A percentile compares a stretch with the other conserved stretches of the same genome.
phyloP scores from a whole-genome alignment of 2,888 invertebrate genomes.

The Acanthacorydalis orientalis region DNA sequence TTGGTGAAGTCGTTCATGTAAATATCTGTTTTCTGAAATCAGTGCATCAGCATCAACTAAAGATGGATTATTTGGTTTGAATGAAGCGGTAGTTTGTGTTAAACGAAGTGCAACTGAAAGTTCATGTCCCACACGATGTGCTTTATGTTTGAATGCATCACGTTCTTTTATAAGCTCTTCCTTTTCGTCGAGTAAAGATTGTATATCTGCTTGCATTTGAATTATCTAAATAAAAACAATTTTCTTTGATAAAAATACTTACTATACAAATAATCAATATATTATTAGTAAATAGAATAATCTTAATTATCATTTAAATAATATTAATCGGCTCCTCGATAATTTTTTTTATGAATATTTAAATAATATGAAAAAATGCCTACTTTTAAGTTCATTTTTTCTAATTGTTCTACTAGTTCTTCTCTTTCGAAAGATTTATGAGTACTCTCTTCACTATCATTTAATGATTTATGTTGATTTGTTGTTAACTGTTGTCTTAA shows the following conservation, averaged over 20 bases:
- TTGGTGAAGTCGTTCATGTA: conserved; percentile 65
- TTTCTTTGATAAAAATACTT: not conserved
- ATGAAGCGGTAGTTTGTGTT: conserved; percentile 18
- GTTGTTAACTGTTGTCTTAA: conserved; percentile 30
- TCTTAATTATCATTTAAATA: too few species aligned
- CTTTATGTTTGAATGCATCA: conserved; percentile 70
- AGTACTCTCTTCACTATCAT: conserved; percentile 13
- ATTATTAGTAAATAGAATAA: not conserved
- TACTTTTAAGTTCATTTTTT: conserved; percentile 46
- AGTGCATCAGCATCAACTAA: conserved; percentile 66
- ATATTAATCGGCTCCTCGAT: not conserved
- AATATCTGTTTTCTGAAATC: conserved; percentile 61
- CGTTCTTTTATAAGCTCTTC: conserved; percentile 65
- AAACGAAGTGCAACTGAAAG: conserved; percentile 46
- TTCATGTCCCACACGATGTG: conserved; percentile 66
- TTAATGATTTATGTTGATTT: conserved; percentile 12
- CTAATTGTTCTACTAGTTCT: conserved; percentile 47
- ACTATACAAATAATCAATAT: not conserved
- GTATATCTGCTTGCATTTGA: conserved; percentile 58
- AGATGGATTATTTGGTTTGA: conserved; percentile 3
- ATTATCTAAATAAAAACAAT: conserved; percentile 33
- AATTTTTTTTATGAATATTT: not conserved
- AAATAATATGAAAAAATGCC: not conserved
- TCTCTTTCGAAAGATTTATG: conserved; percentile 45
- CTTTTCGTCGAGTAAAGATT: conserved; percentile 67